Evolutionary conservation across 2,797 vertebrate genomes (phyloP).

Genomic region (Bradypodion ventrale): DNA sequence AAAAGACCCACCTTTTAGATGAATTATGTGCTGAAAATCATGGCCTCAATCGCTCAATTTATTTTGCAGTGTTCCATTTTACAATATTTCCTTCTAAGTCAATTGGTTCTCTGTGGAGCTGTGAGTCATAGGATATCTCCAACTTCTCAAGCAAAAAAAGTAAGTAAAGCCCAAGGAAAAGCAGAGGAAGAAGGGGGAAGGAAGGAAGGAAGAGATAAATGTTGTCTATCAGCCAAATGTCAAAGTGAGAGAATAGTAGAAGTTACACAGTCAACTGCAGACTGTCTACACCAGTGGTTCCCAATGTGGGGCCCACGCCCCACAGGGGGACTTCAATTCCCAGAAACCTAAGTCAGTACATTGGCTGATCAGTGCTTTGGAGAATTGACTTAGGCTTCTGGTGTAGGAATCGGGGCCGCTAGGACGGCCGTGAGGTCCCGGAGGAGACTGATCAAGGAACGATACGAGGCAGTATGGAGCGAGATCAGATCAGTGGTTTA

Average conservation of each 20-base stretch:
- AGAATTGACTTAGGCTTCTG: too few species aligned
- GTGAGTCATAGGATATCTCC: constrained; percentile 4
- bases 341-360: too few species aligned
- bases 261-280: constrained; percentile 8
- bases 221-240: not conserved
- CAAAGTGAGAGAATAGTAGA: not conserved
- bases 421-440: too few species aligned
- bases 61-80: constrained; percentile 3
- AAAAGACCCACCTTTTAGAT: constrained; percentile 37
- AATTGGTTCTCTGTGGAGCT: constrained; percentile 1
- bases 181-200: not conserved
- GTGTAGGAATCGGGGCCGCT: too few species aligned
- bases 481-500: too few species aligned
- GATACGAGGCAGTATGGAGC: too few species aligned
- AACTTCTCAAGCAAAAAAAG: constrained; percentile 10
- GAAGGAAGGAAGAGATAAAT: not conserved
- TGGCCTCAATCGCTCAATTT: constrained; percentile 13
- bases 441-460: too few species aligned
- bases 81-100: not conserved
- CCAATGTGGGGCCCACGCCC: too few species aligned
- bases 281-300: too few species aligned
- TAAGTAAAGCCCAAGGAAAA: not conserved
- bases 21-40: constrained; percentile 24
- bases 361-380: too few species aligned
- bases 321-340: too few species aligned